Evolutionary conservation across 23 tunicate species (phyloP), one percentile per base, ranked within the genome.

Genomic region (Ciona savignyi): DNA sequence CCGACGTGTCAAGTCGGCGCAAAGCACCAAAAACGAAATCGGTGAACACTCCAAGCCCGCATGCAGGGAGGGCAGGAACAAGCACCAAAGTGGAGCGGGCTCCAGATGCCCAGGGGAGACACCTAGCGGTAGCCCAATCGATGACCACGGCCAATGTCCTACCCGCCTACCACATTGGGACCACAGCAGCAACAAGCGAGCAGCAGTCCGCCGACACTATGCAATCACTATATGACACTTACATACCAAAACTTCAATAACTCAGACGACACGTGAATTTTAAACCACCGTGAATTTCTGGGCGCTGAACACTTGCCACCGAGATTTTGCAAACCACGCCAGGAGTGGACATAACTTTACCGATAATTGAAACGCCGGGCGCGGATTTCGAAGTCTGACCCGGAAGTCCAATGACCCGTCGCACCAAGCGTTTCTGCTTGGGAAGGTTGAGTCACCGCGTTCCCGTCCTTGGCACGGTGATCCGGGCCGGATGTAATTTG

Each of bases 381-480:
- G 56, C 56, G 11, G 56, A 42, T 6, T 9, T 42, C 56, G 15
- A 42, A 42, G 56, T 42, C 11, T 42, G 56, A 42, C 56, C 56
- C 56, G 15, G 15, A 42, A 42, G 9, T 6, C 15, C 56, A 6
- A 6, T 42, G 56, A 42, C 56, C 56, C 56, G 56, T 42, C 56
- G 56, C 15, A 9, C 15, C 56, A 42, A n/a, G n/a, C n/a, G n/a
- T n/a, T n/a, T 42, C 56, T 9, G 56, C 56, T 42, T 9, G 56
- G 15, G n/a, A n/a, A n/a, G n/a, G n/a, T n/a, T n/a, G n/a, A 42
- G 15, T 42, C 56, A 42, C 11, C 56, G 56, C 11, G 9, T 6
- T 42, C 56, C 56, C 56, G 56, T 42, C 56, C 56, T 42, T 42
- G 56, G 56, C 56, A 42, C 56, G 11, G 56, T 42, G 56, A 42